Evolutionary conservation across 1,140 invertebrate genomes (phyloP), one percentile per base, ranked within the genome.

Genomic region (Cherax destructor): DNA sequence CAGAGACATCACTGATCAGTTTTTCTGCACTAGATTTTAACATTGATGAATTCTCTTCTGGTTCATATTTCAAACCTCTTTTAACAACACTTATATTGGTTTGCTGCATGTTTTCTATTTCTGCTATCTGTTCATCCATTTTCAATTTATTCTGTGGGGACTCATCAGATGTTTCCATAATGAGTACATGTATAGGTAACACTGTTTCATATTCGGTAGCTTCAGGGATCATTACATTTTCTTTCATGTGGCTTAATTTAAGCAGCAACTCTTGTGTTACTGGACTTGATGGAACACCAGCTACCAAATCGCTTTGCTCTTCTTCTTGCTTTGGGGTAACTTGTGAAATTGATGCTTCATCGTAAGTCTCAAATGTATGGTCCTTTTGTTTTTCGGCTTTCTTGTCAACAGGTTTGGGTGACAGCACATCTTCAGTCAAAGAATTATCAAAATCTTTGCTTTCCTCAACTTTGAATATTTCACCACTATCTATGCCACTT

Each of bases 371-470:
- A 74, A 9, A 30, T 11, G 9, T n/a, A 74, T 24, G 69, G 9
- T 9, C n/a, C 7, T 6, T 74, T 74, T 1, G 24, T 10, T 74
- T 7, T 10, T 30, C 11, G 6, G 9, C 6, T 30, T 21, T 9
- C n/a, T 74, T 21, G 5, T 11, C 13, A 80, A 30, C 52, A 80
- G 21, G 30, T 56, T 18, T 65, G 21, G 10, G 9, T 13, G 18
- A 52, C 13, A 52, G 21, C 1, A 6, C 50, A 52, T 80, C 78
- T 80, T 52, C 16, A 52, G 3, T 50, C 30, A 80, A 11, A 6
- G 13, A 56, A 56, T 16, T 21, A 78, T 78, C 76, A 78, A 78
- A 41, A 78, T 78, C 76, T 78, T 47, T 78, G 76, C 13, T 13
- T 52, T 80, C 49, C 7, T 74, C 4, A 74, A 11, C n/a, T 6